phyloP scores from a whole-genome alignment of 2,888 invertebrate species.

The Sphaeridia pumilis region DNA sequence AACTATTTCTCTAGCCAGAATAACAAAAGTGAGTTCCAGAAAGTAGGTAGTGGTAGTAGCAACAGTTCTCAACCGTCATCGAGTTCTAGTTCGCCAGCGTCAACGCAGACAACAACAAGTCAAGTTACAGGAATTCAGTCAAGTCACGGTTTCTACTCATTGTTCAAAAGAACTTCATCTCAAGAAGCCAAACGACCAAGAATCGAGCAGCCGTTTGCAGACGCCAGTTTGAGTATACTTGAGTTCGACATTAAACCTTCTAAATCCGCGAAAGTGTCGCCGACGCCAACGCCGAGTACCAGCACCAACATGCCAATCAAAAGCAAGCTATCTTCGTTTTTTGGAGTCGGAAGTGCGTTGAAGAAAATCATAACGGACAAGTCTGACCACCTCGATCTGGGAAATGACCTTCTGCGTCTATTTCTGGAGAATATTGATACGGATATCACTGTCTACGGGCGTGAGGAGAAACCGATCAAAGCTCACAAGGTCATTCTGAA shows the following conservation, averaged over 20 bases:
- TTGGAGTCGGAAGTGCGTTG: not conserved
- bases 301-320: not conserved
- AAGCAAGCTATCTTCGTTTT: not conserved
- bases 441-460: constrained; percentile 41
- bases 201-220: not conserved
- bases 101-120: not conserved
- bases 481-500: constrained; percentile 43
- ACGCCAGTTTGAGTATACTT: not conserved
- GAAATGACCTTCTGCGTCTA: constrained; percentile 8
- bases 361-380: not conserved
- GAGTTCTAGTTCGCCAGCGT: not conserved
- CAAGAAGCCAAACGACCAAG: not conserved
- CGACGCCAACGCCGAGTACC: not conserved
- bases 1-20: not conserved
- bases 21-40: too few species aligned
- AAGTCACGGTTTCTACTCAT: not conserved
- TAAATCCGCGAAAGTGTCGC: not conserved
- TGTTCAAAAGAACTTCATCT: not conserved
- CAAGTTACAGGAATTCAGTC: not conserved
- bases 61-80: too few species aligned
- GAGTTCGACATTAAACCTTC: not conserved
- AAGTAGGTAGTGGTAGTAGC: too few species aligned
- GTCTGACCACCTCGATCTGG: constrained; percentile 11
- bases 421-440: constrained; percentile 12
- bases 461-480: constrained; percentile 40